Percentiles rank a stretch among this genome's conserved stretches.
Conservation (phyloP, 2,113 vertebrate species). For the Stomatorhinus ivindoensis region DNA sequence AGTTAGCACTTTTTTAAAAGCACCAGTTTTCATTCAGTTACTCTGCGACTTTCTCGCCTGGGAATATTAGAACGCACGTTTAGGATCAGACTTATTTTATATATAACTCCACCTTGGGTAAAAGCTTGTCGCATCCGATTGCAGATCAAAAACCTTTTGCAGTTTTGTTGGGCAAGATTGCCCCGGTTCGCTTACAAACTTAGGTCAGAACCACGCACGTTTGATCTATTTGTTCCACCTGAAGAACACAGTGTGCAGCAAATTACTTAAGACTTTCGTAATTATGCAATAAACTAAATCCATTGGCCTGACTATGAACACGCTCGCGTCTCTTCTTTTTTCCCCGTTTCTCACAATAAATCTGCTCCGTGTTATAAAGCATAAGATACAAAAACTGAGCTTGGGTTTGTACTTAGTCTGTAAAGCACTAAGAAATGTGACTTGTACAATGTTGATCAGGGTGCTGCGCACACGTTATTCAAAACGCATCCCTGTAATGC, state of each 20-base stretch:
- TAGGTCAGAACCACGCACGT: not conserved
- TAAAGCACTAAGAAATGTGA: not conserved
- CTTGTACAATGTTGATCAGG: not conserved
- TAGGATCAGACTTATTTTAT: not conserved
- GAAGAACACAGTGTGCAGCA: not conserved
- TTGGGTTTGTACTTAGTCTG: not conserved
- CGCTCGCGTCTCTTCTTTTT: not conserved
- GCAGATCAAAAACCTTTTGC: not conserved
- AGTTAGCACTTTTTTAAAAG: not conserved
- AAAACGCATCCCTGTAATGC: not conserved
- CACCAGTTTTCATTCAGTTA: not conserved
- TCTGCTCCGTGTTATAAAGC: not conserved
- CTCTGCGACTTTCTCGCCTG: not conserved
- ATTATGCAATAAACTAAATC: not conserved
- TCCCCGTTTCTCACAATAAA: not conserved
- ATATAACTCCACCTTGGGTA: not conserved
- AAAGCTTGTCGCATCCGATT: not conserved
- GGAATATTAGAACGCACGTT: not conserved
- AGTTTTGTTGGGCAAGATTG: not conserved
- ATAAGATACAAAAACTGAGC: not conserved
- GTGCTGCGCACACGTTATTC: not conserved
- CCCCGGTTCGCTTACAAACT: not conserved
- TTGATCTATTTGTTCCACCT: not conserved
- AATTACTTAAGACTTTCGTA: not conserved
- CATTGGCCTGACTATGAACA: not conserved